Conservation (phyloP, 2,888 invertebrate species). For the Brenthis hecate region DNA sequence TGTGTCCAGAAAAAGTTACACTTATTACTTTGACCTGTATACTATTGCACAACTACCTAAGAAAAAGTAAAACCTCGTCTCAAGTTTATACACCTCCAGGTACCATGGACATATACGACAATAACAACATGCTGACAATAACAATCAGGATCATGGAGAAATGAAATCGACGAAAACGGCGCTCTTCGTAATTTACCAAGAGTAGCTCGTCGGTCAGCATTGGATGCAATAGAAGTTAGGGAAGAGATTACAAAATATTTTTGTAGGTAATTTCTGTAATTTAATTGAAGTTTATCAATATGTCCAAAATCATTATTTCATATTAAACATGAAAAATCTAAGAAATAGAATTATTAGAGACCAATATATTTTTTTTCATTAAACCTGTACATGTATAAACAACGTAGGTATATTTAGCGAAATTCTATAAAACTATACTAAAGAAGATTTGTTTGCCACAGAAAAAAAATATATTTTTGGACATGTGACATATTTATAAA, state of each 20-base stretch:
- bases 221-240: conserved; percentile 35
- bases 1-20: conserved; percentile 29
- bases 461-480: no score
- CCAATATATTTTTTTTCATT: no score
- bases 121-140: conserved; percentile 27
- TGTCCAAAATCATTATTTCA: no score
- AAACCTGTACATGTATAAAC: no score
- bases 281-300: no score
- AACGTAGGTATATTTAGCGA: no score
- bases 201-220: conserved; percentile 38
- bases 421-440: no score
- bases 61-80: conserved; percentile 43
- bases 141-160: conserved; percentile 41
- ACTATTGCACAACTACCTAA: conserved; percentile 12
- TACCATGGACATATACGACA: conserved; percentile 42
- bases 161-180: conserved; percentile 31
- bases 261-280: conserved; percentile 25
- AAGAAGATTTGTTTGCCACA: no score
- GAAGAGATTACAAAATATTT: conserved; percentile 45
- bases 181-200: conserved; percentile 38
- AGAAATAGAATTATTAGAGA: no score
- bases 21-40: conserved; percentile 8
- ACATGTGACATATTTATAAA: no score
- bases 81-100: conserved; percentile 43
- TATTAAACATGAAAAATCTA: no score